Percentiles rank a stretch among this genome's conserved stretches.
These are phyloP conservation scores for Takifugu ocellatus DNA, from an alignment of 2,797 vertebrate genomes.

Conservation along the genomic window DNA sequence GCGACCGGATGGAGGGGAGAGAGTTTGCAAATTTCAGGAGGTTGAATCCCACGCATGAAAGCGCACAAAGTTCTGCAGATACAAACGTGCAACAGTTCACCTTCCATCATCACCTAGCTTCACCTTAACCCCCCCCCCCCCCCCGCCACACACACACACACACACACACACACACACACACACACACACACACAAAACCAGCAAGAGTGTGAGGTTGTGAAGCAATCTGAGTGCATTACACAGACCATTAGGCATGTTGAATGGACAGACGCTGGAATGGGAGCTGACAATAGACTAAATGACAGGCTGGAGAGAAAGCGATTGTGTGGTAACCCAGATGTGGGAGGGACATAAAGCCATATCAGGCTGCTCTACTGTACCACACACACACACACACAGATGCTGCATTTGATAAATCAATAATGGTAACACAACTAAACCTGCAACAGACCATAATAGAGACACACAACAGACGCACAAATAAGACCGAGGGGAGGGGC, in stretches of 20 bases:
- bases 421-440: neutral
- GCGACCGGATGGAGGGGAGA: neutral
- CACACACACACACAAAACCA: slow-evolving; percentile 41
- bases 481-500: neutral
- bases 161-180: slow-evolving; percentile 21
- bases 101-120: slow-evolving; percentile 28
- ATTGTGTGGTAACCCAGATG: slow-evolving; percentile 43
- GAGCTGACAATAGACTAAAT: slow-evolving; percentile 62
- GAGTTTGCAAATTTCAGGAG: slow-evolving; percentile 22
- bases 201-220: slow-evolving; percentile 56
- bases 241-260: slow-evolving; percentile 71
- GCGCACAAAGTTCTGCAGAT: slow-evolving; percentile 1
- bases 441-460: neutral
- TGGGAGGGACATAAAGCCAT: slow-evolving; percentile 32
- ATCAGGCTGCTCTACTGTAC: slow-evolving; percentile 30
- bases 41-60: neutral
- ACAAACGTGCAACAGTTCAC: slow-evolving; percentile 18
- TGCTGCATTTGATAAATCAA: slow-evolving; percentile 4
- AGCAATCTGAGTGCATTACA: slow-evolving; percentile 68
- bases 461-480: neutral
- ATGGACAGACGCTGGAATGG: slow-evolving; percentile 59
- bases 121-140: neutral
- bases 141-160: slow-evolving; percentile 17
- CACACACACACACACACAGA: slow-evolving; percentile 6
- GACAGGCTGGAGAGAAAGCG: slow-evolving; percentile 49